These are phyloP conservation scores for Drosophila serrata DNA, from an alignment of 1,140 invertebrate genomes.

Conservation along the genomic window DNA sequence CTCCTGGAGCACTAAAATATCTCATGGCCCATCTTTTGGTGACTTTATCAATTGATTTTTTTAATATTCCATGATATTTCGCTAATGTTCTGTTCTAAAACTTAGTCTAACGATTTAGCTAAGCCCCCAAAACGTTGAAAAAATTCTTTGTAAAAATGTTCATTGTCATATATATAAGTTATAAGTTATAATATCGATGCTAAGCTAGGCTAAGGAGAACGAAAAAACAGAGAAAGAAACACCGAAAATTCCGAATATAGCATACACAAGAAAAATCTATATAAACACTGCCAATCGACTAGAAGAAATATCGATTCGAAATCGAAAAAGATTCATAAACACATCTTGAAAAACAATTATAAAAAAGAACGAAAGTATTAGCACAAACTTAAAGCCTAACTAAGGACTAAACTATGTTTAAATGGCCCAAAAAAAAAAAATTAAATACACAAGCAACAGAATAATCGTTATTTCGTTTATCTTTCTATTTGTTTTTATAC, in stretches of 20 bases:
- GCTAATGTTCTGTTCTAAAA: conserved; percentile 1
- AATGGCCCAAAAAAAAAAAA: neutral
- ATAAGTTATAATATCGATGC: neutral
- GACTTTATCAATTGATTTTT: neutral
- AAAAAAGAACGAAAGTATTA: conserved; percentile 49
- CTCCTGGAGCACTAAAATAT: neutral
- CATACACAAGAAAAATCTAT: conserved; percentile 4
- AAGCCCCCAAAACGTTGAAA: conserved; percentile 43
- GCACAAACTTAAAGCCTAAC: conserved; percentile 26
- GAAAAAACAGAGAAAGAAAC: neutral
- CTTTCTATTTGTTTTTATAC: conserved; percentile 10
- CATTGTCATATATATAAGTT: conserved; percentile 32
- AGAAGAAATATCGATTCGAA: neutral
- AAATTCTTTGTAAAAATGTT: conserved; percentile 42
- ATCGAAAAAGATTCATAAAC: conserved; percentile 26
- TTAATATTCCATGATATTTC: neutral
- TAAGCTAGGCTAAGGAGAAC: conserved; percentile 15
- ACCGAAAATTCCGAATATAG: conserved; percentile 49
- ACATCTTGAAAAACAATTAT: conserved; percentile 16
- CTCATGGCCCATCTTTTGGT: neutral
- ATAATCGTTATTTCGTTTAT: conserved; percentile 19
- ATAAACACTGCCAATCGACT: conserved; percentile 29
- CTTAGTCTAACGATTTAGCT: conserved; percentile 27
- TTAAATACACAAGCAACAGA: conserved; percentile 13
- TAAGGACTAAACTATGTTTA: neutral